These are phyloP conservation scores for Torymus aiolomorphi DNA, from an alignment of 2,888 invertebrate species.

Conservation along the genomic window DNA sequence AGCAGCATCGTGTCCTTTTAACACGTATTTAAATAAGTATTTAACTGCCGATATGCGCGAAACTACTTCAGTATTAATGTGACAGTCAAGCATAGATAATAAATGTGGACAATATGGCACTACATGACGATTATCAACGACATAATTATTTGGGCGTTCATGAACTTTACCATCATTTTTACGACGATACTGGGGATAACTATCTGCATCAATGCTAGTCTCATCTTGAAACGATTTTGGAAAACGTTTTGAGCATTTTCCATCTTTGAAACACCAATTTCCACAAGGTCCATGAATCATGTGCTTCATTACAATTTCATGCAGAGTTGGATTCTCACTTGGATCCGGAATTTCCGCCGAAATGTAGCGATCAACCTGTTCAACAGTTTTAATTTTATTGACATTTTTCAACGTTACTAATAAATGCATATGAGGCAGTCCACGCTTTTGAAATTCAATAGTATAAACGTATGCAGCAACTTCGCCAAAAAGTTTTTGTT, in stretches of 20 bases:
- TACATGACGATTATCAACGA: conserved; percentile 66
- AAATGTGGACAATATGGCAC: conserved; percentile 64
- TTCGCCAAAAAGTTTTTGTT: too few species aligned
- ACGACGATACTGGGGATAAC: conserved; percentile 62
- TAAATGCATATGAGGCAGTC: too few species aligned
- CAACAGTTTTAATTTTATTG: conserved; percentile 56
- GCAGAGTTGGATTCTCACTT: conserved; percentile 61
- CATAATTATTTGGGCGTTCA: conserved; percentile 41
- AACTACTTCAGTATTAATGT: conserved; percentile 67
- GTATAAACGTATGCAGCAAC: conserved; percentile 61
- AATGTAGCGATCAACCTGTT: conserved; percentile 31
- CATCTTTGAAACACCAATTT: conserved; percentile 57
- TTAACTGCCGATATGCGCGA: conserved; percentile 63
- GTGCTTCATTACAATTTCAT: conserved; percentile 64
- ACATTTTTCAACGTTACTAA: conserved; percentile 51
- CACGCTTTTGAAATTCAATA: too few species aligned
- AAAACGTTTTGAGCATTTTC: conserved; percentile 61
- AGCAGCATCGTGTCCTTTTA: conserved; percentile 60
- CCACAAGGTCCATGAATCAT: conserved; percentile 72
- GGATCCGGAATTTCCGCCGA: conserved; percentile 56
- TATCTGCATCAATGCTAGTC: conserved; percentile 60
- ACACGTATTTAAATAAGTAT: too few species aligned
- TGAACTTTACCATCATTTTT: conserved; percentile 57
- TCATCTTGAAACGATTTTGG: too few species aligned
- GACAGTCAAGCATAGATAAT: conserved; percentile 60